Evolutionary conservation across 2,888 invertebrate genomes (phyloP), one percentile per base, ranked within the genome.

Genomic region (Linnaemya tessellans): DNA sequence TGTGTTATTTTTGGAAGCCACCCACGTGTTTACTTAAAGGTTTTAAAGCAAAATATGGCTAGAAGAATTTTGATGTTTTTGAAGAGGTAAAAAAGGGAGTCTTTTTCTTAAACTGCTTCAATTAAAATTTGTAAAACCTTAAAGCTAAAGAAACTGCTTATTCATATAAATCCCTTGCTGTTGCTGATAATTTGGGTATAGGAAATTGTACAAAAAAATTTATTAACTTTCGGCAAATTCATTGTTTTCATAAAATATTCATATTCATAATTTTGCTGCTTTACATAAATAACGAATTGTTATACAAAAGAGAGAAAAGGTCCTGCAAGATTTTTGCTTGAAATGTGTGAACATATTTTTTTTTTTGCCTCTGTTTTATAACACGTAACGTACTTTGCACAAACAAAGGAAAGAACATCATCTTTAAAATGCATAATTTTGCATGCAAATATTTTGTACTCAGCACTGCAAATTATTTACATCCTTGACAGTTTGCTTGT

Each of bases 1-100:
- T 38, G 56, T 82, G 41, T 58, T 82, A 35, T 83, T 80, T 41
- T 30, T 15, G 64, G 46, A 70, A 79, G 68, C 84, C 84, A 84
- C 84, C 84, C 84, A 84, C 65, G 74, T 60, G 35, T 81, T n/a
- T 43, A 7, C 1, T 11, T 30, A 35, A 73, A 35, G 18, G 15
- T 62, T 13, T 22, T n/a, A 11, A 0, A 15, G 3, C 54, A 30
- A 38, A 25, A 62, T n/a, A 25, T 18, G 38, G 22, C 49, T 60
- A 38, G 11, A n/a, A 35, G 22, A 11, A 3, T n/a, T 18, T 43
- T 8, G 22, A 2, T n/a, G 43, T 10, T n/a, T 64, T 38, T 20
- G 20, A 43, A 74, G 41, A 30, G 65, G 18, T 49, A 65, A 35
- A 65, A 38, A 43, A 18, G 3, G 20, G 3, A 3, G n/a, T n/a